A percentile compares a stretch with the other conserved stretches of the same genome.
Evolutionary conservation across 2,113 vertebrate species (phyloP).

Genomic region (Heterochromis multidens): DNA sequence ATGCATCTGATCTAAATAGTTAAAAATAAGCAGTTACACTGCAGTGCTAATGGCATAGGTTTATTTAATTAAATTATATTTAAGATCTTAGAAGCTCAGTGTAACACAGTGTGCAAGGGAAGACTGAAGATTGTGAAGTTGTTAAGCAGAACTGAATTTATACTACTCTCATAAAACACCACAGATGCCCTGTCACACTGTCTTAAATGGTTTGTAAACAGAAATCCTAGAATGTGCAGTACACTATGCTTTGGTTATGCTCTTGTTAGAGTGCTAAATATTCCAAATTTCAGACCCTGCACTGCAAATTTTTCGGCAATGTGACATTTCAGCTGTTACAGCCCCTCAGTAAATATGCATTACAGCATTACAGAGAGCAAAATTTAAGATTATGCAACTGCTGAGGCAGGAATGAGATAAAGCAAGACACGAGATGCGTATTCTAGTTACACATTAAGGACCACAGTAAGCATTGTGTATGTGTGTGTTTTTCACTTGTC

Average conservation of each 20-base stretch:
- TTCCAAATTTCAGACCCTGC: background rate
- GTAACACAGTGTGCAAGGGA: background rate
- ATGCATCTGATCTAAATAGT: background rate
- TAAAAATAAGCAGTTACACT: background rate
- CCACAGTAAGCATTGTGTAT: background rate
- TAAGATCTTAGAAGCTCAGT: background rate
- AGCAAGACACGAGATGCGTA: background rate
- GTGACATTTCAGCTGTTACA: background rate
- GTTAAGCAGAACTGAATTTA: background rate
- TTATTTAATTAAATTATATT: background rate
- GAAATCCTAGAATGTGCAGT: background rate
- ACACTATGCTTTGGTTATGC: constrained; percentile 21
- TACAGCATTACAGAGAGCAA: background rate
- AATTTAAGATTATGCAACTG: constrained; percentile 2
- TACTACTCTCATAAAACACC: background rate
- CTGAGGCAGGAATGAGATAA: constrained; percentile 2
- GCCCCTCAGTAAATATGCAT: background rate
- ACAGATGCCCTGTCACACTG: background rate
- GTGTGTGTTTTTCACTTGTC: background rate
- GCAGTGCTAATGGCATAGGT: background rate
- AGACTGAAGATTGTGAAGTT: background rate
- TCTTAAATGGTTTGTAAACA: background rate
- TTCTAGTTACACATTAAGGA: constrained; percentile 32
- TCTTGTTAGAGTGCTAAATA: constrained; percentile 12
- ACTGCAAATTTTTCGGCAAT: background rate